Evolutionary conservation across 2,888 invertebrate genomes (phyloP), one percentile per base, ranked within the genome.

Genomic region (Drosophila leonis): DNA sequence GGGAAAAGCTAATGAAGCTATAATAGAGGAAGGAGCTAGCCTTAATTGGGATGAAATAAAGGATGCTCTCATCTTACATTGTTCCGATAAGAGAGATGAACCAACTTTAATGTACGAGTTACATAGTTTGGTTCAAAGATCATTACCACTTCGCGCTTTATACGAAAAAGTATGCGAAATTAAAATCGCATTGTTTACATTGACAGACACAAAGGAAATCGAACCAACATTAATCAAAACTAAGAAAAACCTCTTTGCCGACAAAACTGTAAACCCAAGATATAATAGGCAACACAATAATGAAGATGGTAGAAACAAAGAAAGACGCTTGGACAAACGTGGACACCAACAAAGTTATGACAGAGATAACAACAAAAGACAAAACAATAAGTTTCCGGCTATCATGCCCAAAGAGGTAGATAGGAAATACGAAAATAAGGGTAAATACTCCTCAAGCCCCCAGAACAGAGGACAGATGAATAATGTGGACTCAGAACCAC

Each of bases 371-470:
- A 42, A 20, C 4, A 18, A 42, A 42, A 42, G 42, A 42, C 18
- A 4, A 42, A 18, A 42, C 18, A 41, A 18, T 41, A 41, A 18
- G 6, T 6, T n/a, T 41, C 18, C 41, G 41, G 18, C 41, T n/a
- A 41, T 41, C 41, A 10, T 41, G 18, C 18, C 41, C 3, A 20
- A 42, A 18, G 20, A 20, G 37, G 15, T 37, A 37, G 15, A 37
- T 37, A 37, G 37, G 3, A 37, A 37, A 1, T 37, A 37, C 37
- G 37, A 37, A 37, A 15, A 37, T 37, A 15, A 13, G 41, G 41
- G 41, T 41, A 41, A 18, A 41, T 41, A 39, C 39, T n/a, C 39
- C 39, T n/a, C 39, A 39, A n/a, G n/a, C 39, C n/a, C n/a, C 15
- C 39, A 39, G n/a, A 39, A 39, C 39, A 39, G 39, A 39, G 39